Evolutionary conservation across 2,888 invertebrate species (phyloP), one percentile per base, ranked within the genome.

Genomic region (Pharmacophagus antenor): DNA sequence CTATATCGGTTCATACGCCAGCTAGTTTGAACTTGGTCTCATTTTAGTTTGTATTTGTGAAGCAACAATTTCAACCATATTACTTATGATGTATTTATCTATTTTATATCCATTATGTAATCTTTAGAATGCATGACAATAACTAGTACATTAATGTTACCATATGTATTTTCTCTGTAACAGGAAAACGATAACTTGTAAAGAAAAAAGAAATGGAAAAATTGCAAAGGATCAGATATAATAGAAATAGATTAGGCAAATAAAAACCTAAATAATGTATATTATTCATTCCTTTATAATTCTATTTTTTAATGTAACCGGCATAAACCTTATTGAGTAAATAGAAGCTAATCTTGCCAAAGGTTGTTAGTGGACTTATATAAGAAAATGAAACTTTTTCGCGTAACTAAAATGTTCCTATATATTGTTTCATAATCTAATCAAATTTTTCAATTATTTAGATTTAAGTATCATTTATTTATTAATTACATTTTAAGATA

Each of bases 81-180:
- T 49, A 23, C 44, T 51, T 44, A 55, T 55, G 12, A 56, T 61
- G 51, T 60, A 55, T 37, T 51, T 51, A 56, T 51, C 56, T 60
- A 51, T 48, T 18, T 27, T 51, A 54, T 27, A 63, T 70, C 70
- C 70, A 67, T 63, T 68, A 44, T 57, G 62, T 53, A 65, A 60
- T 62, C 63, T 61, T 72, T 84, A 81, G 82, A 84, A 81, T 84
- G 89, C 89, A 89, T 89, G 89, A 89, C 89, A 90, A 90, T 88
- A 90, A 88, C 62, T 87, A 86, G 82, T 79, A 84, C 83, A 85
- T 87, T 79, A 83, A 79, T 74, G 70, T 69, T 70, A 68, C 68
- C 70, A 65, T 61, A 49, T 56, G 49, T 61, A 59, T 46, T 31
- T 46, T 6, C 18, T 17, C 20, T 50, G 12, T 37, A 20, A 18